Base-by-base conservation (phyloP, 2,888 invertebrate genomes). In the Gortyna flavago region DNA sequence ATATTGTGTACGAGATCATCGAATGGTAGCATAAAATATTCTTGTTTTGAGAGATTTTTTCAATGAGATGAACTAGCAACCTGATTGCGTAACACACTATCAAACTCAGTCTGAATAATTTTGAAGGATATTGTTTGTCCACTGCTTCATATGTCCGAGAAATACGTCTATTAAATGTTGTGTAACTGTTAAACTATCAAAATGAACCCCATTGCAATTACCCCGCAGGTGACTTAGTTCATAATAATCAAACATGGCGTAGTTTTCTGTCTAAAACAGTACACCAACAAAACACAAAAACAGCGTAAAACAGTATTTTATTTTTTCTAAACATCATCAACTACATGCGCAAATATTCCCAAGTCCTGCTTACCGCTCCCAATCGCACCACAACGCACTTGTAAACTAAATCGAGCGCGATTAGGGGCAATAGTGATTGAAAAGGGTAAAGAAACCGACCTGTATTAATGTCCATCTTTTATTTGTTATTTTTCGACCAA, bases 391-490 rank as follows among this genome's bases (percentile, higher is more conserved):
- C 79, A 77, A 66, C 73, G 81, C 77, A 91, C 92, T 92, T 91
- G 93, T 94, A 93, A 93, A 94, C 93, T 92, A 93, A 95, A 94
- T 94, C 94, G 92, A 90, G 87, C 93, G 87, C 95, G 96, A 96
- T 96, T 96, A 95, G 93, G 94, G 94, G 95, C 95, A 95, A 95
- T 95, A 96, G 95, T 95, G 95, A 95, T 95, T 95, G 95, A 95
- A 94, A 94, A 95, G 96, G 95, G 95, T 94, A 95, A 93, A 93
- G 91, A 89, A 91, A 92, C 93, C 93, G 93, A 92, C 93, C 92
- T 88, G 92, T 91, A 92, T 92, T 92, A 90, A 92, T 92, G 92
- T 92, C 90, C 89, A 88, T 89, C 90, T 91, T 92, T 90, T 92
- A 93, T 91, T 93, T 92, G 92, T 90, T 91, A 90, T 89, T 91